These are phyloP conservation scores for Gryon sp. DNA, from an alignment of 1,140 invertebrate genomes.

Conservation along the genomic window DNA sequence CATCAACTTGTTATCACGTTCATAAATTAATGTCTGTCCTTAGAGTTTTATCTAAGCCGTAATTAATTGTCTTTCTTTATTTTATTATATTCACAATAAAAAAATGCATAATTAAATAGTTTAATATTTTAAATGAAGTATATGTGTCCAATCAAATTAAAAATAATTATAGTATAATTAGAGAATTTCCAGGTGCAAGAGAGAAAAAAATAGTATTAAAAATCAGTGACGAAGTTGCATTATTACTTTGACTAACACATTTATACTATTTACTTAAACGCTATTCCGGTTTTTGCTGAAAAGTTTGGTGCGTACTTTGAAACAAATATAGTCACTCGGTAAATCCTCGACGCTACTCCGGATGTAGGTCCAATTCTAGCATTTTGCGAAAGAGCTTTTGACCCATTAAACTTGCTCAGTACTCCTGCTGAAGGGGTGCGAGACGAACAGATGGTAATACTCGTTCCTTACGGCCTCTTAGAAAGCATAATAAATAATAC, in stretches of 20 bases:
- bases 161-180: conserved; percentile 10
- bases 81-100: too few species aligned
- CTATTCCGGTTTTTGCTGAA: conserved; percentile 34
- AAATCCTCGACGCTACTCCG: conserved; percentile 36
- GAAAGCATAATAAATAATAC: conserved; percentile 70
- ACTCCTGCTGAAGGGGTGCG: conserved; percentile 1
- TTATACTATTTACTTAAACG: conserved; percentile 55
- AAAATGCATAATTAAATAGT: too few species aligned
- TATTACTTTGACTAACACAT: conserved; percentile 33
- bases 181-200: neutral
- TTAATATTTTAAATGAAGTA: too few species aligned
- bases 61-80: too few species aligned
- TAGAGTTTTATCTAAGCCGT: too few species aligned
- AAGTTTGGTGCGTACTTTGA: conserved; percentile 32
- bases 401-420: conserved; percentile 63
- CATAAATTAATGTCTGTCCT: too few species aligned
- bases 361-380: conserved; percentile 42
- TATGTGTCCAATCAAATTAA: neutral
- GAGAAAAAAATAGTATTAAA: conserved; percentile 41
- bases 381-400: conserved; percentile 54
- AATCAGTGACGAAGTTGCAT: conserved; percentile 18
- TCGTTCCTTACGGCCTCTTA: conserved; percentile 54
- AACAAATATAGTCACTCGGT: conserved; percentile 45
- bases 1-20: too few species aligned
- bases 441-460: conserved; percentile 36